phyloP scores from a whole-genome alignment of 2,888 invertebrate genomes.

The Poecilobothrus nobilitatus region DNA sequence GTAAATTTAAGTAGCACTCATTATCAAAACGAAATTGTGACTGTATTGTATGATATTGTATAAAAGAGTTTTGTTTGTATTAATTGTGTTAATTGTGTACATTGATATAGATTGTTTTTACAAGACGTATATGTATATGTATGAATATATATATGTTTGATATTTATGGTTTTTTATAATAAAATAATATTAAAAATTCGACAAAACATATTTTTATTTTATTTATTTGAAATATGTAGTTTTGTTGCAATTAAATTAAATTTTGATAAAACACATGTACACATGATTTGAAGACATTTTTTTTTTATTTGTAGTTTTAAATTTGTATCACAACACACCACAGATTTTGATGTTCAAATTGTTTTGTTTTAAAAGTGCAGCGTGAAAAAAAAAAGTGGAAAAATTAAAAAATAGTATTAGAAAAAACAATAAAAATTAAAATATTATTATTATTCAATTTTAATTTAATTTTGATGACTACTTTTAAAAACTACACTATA shows the following conservation, averaged over 20 bases:
- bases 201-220: conserved; percentile 11
- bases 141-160: too few species aligned
- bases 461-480: too few species aligned
- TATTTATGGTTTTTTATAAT: conserved; percentile 10
- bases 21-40: conserved; percentile 99
- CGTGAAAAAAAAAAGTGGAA: conserved; percentile 25
- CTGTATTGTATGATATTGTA: conserved; percentile 44
- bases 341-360: neutral
- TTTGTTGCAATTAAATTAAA: too few species aligned
- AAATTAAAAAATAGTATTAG: conserved; percentile 18
- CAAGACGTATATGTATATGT: too few species aligned
- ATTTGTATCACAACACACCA: neutral
- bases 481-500: too few species aligned
- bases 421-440: conserved; percentile 13
- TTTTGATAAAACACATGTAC: too few species aligned
- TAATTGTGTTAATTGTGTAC: too few species aligned
- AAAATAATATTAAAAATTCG: neutral
- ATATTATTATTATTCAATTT: conserved; percentile 7
- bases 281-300: neutral
- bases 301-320: conserved; percentile 11
- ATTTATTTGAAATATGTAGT: too few species aligned
- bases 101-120: too few species aligned
- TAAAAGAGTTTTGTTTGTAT: too few species aligned
- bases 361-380: conserved; percentile 24
- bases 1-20: conserved; percentile 95